These are phyloP conservation scores for Aurelia sp. DNA, from an alignment of 30 jellyfish, hydroid and myxozoan genomes.

Conservation along the genomic window DNA sequence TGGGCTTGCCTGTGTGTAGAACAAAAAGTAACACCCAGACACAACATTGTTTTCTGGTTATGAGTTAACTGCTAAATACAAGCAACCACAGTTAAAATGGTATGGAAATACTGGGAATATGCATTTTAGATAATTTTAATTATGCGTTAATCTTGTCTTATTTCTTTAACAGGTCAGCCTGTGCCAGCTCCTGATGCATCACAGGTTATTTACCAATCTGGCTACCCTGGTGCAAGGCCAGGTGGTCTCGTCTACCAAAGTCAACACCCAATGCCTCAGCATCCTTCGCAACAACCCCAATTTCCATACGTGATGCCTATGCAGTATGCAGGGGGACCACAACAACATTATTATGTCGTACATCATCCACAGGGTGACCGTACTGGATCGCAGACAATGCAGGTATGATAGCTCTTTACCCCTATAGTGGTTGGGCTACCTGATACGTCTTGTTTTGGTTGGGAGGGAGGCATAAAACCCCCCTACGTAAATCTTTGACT, in stretches of 20 bases:
- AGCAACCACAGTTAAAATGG: too few relatives aligned
- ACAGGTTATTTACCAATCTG: constrained; percentile 71
- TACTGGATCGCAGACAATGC: constrained; percentile 45
- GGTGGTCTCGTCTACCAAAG: constrained; percentile 47
- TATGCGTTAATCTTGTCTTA: too few relatives aligned
- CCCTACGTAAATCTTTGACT: too few relatives aligned
- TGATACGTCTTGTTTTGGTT: too few relatives aligned
- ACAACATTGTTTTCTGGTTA: too few relatives aligned
- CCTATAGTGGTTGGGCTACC: too few relatives aligned
- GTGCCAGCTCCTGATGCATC: constrained; percentile 80
- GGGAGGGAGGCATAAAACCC: too few relatives aligned
- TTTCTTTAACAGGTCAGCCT: constrained; percentile 66
- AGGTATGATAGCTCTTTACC: constrained; percentile 16
- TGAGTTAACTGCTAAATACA: too few relatives aligned
- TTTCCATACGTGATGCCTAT: constrained; percentile 80
- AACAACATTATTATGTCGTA: constrained; percentile 77
- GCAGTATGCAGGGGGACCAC: constrained; percentile 75
- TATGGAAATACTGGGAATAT: too few relatives aligned
- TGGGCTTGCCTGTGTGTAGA: too few relatives aligned
- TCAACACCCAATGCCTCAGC: constrained; percentile 52
- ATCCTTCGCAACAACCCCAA: constrained; percentile 50
- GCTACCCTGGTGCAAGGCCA: constrained; percentile 55
- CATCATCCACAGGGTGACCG: constrained; percentile 79
- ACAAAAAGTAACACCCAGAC: too few relatives aligned
- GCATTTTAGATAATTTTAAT: too few relatives aligned